These are phyloP conservation scores for Empidonax traillii DNA, from an alignment of 2,113 vertebrate species.

Conservation along the genomic window DNA sequence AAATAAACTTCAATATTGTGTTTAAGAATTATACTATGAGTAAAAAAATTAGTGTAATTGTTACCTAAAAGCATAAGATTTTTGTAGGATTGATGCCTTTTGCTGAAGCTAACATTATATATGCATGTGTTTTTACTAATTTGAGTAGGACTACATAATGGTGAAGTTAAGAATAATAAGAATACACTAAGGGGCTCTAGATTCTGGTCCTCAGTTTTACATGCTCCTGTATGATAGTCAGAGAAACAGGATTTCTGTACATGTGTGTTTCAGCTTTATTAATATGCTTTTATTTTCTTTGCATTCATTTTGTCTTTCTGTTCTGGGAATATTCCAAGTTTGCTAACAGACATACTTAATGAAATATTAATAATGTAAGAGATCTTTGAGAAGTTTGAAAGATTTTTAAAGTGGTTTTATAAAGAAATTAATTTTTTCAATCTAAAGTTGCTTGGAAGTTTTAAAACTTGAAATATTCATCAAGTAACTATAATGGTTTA, in stretches of 20 bases:
- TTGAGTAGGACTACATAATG: not conserved
- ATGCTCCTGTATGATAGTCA: not conserved
- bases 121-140: not conserved
- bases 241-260: not conserved
- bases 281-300: not conserved
- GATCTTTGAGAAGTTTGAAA: not conserved
- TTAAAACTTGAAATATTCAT: not conserved
- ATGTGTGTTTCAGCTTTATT: not conserved
- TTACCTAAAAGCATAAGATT: not conserved
- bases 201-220: not conserved
- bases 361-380: not conserved
- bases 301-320: not conserved
- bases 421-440: not conserved
- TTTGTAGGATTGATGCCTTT: not conserved
- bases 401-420: not conserved
- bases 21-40: not conserved
- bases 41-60: not conserved
- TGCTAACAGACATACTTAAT: not conserved
- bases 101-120: not conserved
- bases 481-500: not conserved
- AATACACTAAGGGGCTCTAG: not conserved
- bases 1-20: not conserved
- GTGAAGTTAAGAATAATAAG: not conserved
- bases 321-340: not conserved
- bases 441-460: not conserved